phyloP scores from a whole-genome alignment of 2,797 vertebrate species.

The Diglossa cyanea region DNA sequence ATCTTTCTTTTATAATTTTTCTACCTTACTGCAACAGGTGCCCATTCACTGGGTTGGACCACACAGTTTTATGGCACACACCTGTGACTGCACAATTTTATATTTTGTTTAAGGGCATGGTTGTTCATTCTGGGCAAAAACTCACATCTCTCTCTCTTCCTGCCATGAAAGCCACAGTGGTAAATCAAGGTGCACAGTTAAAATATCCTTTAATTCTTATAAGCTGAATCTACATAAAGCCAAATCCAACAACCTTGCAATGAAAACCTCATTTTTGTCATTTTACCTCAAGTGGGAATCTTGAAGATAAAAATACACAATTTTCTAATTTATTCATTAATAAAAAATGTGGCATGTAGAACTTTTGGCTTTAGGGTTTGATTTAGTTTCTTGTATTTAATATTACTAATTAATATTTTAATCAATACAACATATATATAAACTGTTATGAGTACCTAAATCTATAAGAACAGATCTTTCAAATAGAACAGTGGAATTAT shows the following conservation, averaged over 20 bases:
- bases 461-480: background rate
- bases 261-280: background rate
- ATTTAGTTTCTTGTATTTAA: background rate
- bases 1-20: background rate
- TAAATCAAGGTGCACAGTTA: background rate
- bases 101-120: background rate
- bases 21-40: background rate
- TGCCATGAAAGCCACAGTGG: background rate
- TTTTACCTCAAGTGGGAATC: background rate
- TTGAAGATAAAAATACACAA: background rate
- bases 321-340: background rate
- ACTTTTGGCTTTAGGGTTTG: background rate
- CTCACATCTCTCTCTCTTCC: no score
- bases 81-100: background rate
- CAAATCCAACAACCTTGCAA: background rate
- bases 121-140: background rate
- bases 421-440: background rate
- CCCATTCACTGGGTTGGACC: accelerated
- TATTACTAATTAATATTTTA: background rate
- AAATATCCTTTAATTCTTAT: background rate
- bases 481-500: background rate
- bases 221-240: background rate
- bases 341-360: background rate
- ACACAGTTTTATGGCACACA: accelerated
- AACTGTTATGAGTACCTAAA: background rate